Conservation (phyloP, 2,888 invertebrate species). For the Pammene aurita region DNA sequence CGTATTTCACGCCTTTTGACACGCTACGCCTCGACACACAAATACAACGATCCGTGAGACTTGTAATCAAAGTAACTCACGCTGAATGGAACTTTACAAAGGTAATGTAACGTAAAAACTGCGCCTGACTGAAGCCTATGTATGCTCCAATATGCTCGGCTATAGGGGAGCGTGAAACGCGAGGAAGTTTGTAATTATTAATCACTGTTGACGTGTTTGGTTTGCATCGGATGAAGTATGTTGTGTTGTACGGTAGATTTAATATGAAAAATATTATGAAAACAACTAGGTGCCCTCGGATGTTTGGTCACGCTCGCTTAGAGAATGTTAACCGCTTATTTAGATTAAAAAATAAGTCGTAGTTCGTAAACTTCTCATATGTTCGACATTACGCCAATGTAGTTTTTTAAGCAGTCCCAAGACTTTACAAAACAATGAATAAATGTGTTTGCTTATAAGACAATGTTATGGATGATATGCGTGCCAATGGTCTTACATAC, state of each 20-base stretch:
- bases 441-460: not conserved
- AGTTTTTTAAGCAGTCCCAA: no score
- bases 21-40: slow-evolving; percentile 8
- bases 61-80: slow-evolving; percentile 9
- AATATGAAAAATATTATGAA: slow-evolving; percentile 18
- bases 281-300: not conserved
- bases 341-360: not conserved
- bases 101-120: slow-evolving; percentile 32
- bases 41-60: slow-evolving; percentile 11
- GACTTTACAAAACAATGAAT: not conserved
- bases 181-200: slow-evolving; percentile 31
- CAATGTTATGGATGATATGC: not conserved
- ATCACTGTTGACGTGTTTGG: slow-evolving; percentile 23
- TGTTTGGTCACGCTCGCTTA: not conserved
- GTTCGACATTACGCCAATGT: no score
- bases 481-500: not conserved
- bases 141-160: slow-evolving; percentile 8
- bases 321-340: not conserved
- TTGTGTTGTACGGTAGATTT: not conserved
- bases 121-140: slow-evolving; percentile 18
- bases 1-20: not conserved
- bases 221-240: slow-evolving; percentile 23
- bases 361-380: no score
- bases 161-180: slow-evolving; percentile 16
- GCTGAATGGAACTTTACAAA: slow-evolving; percentile 12